A percentile compares a stretch with the other conserved stretches of the same genome.
These are phyloP conservation scores for Sturnus vulgaris DNA, from an alignment of 2,113 vertebrate species.

Conservation along the genomic window DNA sequence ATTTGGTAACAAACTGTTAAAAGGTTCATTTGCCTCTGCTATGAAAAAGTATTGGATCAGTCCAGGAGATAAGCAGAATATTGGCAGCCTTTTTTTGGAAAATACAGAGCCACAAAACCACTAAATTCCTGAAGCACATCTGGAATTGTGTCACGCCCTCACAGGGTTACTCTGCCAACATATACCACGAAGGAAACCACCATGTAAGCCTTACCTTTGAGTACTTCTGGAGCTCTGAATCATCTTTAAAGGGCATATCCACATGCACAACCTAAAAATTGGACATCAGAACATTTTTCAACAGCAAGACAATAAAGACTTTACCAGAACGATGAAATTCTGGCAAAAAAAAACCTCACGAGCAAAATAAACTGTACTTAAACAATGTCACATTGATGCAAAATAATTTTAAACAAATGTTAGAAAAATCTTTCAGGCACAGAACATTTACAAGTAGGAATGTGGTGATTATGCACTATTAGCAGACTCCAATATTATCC, in stretches of 20 bases:
- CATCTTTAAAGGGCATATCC: conserved; percentile 86
- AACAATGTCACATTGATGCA: conserved; percentile 1
- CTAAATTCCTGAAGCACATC: not conserved
- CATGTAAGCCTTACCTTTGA: conserved; percentile 81
- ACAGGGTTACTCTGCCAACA: not conserved
- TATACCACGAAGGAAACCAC: not conserved
- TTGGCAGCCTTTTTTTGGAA: not conserved
- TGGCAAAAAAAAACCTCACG: not conserved
- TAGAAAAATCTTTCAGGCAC: not conserved
- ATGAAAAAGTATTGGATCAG: not conserved
- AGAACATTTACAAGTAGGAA: conserved; percentile 2
- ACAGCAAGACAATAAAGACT: not conserved
- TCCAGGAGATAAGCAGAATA: not conserved
- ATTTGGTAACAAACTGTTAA: not conserved
- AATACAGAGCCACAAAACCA: not conserved
- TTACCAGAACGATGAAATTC: not conserved
- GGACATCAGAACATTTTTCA: not conserved
- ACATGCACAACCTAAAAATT: conserved; percentile 82
- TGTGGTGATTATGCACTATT: conserved; percentile 3
- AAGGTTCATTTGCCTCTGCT: not conserved
- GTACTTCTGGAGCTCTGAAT: conserved; percentile 89
- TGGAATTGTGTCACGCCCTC: not conserved
- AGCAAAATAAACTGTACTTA: not conserved
- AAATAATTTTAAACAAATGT: conserved; percentile 34
- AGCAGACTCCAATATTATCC: conserved; percentile 24